Evolutionary conservation across 2,113 vertebrate species (phyloP).

Genomic region (Rhizomys pruinosus): DNA sequence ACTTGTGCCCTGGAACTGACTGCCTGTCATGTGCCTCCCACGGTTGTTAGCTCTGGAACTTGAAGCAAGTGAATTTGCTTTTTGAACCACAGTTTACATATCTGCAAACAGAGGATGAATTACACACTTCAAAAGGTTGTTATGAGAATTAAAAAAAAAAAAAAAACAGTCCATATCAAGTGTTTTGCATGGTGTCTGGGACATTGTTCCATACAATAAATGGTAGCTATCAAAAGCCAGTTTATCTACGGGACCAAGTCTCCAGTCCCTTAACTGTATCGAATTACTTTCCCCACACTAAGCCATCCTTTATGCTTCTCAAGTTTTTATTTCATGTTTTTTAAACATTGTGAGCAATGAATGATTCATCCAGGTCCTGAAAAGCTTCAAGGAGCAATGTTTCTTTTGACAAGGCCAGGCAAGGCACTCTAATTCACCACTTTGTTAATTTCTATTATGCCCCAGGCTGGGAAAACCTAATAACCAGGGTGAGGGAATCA

Average conservation of each 20-base stretch:
- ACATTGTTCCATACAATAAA: neutral
- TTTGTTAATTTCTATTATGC: constrained; percentile 2
- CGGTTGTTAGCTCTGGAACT: neutral
- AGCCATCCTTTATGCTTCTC: neutral
- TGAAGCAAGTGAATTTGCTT: neutral
- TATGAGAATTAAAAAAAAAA: constrained; percentile 21
- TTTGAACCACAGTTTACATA: neutral
- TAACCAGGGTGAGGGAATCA: neutral
- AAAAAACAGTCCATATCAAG: neutral
- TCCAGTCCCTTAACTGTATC: neutral
- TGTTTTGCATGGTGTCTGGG: neutral
- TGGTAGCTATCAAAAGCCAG: neutral
- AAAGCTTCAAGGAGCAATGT: neutral
- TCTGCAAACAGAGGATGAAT: neutral
- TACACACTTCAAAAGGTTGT: neutral
- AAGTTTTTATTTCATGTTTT: neutral
- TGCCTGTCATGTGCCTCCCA: neutral
- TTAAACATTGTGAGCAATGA: constrained; percentile 3
- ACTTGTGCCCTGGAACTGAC: neutral
- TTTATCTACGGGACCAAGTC: neutral
- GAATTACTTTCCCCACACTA: neutral
- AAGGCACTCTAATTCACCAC: neutral
- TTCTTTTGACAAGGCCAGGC: neutral
- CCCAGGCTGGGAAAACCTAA: constrained; percentile 9
- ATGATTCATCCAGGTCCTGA: neutral